These are phyloP conservation scores for Hypomesus transpacificus DNA, from an alignment of 2,113 vertebrate genomes.

Conservation along the genomic window DNA sequence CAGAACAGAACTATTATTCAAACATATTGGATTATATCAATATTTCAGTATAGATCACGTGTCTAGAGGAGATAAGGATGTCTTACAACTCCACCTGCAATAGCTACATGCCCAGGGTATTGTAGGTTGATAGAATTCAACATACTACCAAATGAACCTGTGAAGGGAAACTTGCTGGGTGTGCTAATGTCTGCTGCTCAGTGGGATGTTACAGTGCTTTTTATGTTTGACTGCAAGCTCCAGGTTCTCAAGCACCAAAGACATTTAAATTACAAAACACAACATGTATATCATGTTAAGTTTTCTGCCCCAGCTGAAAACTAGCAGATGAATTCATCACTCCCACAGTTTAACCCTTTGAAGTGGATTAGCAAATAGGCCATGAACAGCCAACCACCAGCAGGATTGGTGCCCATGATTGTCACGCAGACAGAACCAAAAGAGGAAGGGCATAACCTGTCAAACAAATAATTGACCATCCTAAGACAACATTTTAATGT, in stretches of 20 bases:
- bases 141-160: slow-evolving; percentile 38
- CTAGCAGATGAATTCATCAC: slow-evolving; percentile 37
- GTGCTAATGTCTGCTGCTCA: slow-evolving; percentile 46
- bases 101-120: slow-evolving; percentile 23
- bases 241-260: slow-evolving; percentile 46
- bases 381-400: too few relatives aligned
- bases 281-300: slow-evolving; percentile 45
- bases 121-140: slow-evolving; percentile 21
- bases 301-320: slow-evolving; percentile 50
- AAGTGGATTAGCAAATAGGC: too few relatives aligned
- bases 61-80: slow-evolving; percentile 33
- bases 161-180: slow-evolving; percentile 46
- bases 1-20: neutral
- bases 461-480: slow-evolving; percentile 1
- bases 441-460: neutral
- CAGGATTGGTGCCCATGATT: neutral
- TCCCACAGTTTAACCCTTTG: neutral
- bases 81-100: slow-evolving; percentile 37
- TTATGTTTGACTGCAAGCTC: slow-evolving; percentile 35
- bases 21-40: neutral
- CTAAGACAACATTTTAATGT: slow-evolving; percentile 9
- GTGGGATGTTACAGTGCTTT: slow-evolving; percentile 32
- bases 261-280: slow-evolving; percentile 57
- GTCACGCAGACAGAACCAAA: neutral
- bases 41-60: neutral